Percentiles rank a stretch among this genome's conserved stretches.
These are phyloP conservation scores for Plectropomus leopardus DNA, from an alignment of 2,113 vertebrate species.

Conservation along the genomic window DNA sequence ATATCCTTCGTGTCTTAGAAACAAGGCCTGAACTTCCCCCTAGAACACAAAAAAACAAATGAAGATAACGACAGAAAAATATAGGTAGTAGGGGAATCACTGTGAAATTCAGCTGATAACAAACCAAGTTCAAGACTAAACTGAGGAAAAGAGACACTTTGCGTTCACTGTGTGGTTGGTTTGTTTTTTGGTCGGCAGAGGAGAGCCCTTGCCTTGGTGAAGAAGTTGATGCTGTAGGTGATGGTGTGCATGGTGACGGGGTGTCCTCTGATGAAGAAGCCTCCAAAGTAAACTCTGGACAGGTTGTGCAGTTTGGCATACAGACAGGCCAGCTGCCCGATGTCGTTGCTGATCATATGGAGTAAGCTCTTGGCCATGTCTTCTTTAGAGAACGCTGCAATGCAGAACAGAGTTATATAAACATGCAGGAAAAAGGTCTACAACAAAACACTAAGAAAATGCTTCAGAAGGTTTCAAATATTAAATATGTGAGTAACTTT, in stretches of 20 bases:
- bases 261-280: conserved; percentile 98
- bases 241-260: conserved; percentile 99
- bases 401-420: conserved; percentile 7
- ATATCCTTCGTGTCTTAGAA: conserved; percentile 98
- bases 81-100: not conserved
- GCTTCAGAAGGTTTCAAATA: not conserved
- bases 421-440: not conserved
- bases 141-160: not conserved
- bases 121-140: not conserved
- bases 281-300: conserved; percentile 95
- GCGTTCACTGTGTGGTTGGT: not conserved
- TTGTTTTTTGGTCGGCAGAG: not conserved
- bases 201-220: conserved; percentile 90
- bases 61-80: not conserved
- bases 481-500: not conserved
- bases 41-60: conserved; percentile 69
- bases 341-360: conserved; percentile 99
- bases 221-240: conserved; percentile 99
- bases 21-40: conserved; percentile 98
- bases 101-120: not conserved
- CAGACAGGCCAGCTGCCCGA: conserved; percentile 97
- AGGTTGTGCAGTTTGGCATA: conserved; percentile 94
- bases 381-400: conserved; percentile 94
- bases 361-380: conserved; percentile 98
- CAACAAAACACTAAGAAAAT: not conserved